Conservation (phyloP, 2,113 vertebrate genomes). For the Ptychochromis oligacanthus region DNA sequence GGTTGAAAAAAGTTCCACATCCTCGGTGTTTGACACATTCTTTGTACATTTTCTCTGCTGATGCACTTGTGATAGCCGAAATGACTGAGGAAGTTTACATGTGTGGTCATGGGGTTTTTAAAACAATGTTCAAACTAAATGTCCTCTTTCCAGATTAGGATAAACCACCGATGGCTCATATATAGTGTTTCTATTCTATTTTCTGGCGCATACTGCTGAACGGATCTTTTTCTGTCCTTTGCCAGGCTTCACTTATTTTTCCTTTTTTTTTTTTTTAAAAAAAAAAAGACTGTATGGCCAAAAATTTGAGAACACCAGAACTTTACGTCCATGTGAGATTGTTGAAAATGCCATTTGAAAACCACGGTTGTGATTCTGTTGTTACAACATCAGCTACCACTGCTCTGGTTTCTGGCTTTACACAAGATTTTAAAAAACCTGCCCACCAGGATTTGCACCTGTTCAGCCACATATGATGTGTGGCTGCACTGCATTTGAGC, state of each 20-base stretch:
- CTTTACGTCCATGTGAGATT: background rate
- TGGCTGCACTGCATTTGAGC: background rate
- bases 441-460: constrained; percentile 4
- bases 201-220: background rate
- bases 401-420: background rate
- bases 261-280: background rate
- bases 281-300: background rate
- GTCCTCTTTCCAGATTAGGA: background rate
- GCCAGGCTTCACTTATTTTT: background rate
- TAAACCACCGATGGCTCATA: background rate
- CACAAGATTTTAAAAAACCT: background rate
- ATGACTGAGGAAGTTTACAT: background rate
- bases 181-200: background rate
- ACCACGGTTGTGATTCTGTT: background rate
- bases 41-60: background rate
- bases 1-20: background rate
- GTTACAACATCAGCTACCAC: background rate
- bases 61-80: background rate
- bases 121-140: background rate
- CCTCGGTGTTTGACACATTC: constrained; percentile 13
- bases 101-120: background rate
- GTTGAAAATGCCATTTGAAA: background rate
- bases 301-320: background rate
- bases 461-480: background rate
- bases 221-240: background rate